phyloP scores from a whole-genome alignment of 2,797 vertebrate species.

The Pseudochromis fuscus region DNA sequence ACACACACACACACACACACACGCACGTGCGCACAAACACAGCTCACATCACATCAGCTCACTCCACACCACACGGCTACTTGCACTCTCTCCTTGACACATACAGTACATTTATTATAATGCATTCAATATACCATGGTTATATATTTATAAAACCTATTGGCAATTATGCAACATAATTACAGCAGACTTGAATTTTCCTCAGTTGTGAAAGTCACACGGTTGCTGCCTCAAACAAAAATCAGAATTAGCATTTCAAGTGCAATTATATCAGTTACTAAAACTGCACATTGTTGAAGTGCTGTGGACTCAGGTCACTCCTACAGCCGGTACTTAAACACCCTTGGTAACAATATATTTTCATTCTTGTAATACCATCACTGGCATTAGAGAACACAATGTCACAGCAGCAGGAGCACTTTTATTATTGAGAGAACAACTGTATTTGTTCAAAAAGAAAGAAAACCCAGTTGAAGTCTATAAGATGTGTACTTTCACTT shows the following conservation, averaged over 20 bases:
- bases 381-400: slow-evolving; percentile 23
- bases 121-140: slow-evolving; percentile 37
- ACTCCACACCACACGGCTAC: slow-evolving; percentile 27
- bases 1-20: slow-evolving; percentile 13
- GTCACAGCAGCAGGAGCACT: slow-evolving; percentile 31
- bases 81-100: slow-evolving; percentile 31
- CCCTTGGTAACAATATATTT: neutral
- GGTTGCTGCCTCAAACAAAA: slow-evolving; percentile 49
- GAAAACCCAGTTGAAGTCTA: slow-evolving; percentile 1
- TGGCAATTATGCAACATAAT: slow-evolving; percentile 41
- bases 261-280: slow-evolving; percentile 15
- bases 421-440: neutral
- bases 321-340: slow-evolving; percentile 53
- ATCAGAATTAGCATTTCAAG: slow-evolving; percentile 30
- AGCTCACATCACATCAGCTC: slow-evolving; percentile 26
- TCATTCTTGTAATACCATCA: slow-evolving; percentile 29
- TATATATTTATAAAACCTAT: slow-evolving; percentile 14
- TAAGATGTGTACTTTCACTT: neutral
- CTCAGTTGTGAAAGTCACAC: slow-evolving; percentile 33
- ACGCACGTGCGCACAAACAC: slow-evolving; percentile 12
- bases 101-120: slow-evolving; percentile 32
- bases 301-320: slow-evolving; percentile 81
- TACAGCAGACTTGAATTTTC: slow-evolving; percentile 25
- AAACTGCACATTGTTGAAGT: slow-evolving; percentile 29
- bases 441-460: slow-evolving; percentile 7